Percentiles rank a stretch among this genome's conserved stretches.
phyloP scores from a whole-genome alignment of 2,797 vertebrate genomes.

The Graptemys geographica region DNA sequence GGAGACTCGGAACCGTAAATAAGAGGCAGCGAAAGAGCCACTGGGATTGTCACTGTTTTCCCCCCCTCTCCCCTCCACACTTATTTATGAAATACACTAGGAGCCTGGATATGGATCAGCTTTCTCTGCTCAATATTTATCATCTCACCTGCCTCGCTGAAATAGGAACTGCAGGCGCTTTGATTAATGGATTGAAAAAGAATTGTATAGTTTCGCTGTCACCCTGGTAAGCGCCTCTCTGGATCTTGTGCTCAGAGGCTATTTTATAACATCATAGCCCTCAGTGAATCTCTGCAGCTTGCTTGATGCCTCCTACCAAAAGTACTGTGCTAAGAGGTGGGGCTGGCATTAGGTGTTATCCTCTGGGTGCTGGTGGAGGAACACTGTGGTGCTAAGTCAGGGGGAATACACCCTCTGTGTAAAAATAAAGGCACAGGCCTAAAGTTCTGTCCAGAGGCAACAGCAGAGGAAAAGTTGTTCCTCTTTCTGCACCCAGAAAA shows the following conservation, averaged over 20 bases:
- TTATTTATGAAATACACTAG: slow-evolving; percentile 71
- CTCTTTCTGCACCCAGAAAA: background rate
- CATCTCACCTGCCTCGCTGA: slow-evolving; percentile 53
- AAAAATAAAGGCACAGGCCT: slow-evolving; percentile 40
- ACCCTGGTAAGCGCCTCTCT: slow-evolving; percentile 66
- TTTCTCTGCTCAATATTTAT: slow-evolving; percentile 70
- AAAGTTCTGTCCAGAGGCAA: slow-evolving; percentile 47
- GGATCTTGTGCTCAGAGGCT: slow-evolving; percentile 65
- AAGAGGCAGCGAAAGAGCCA: background rate
- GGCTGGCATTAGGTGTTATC: slow-evolving; percentile 41
- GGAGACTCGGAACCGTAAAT: slow-evolving; percentile 24
- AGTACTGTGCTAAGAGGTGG: background rate
- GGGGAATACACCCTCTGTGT: slow-evolving; percentile 36
- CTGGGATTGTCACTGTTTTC: background rate
- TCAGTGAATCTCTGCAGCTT: slow-evolving; percentile 64
- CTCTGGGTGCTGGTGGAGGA: background rate
- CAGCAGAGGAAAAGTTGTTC: slow-evolving; percentile 22
- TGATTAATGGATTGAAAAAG: slow-evolving; percentile 73
- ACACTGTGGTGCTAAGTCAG: background rate
- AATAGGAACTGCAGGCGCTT: slow-evolving; percentile 53
- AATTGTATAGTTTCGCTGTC: slow-evolving; percentile 72
- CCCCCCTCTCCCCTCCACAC: slow-evolving; percentile 25
- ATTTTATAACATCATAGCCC: slow-evolving; percentile 68
- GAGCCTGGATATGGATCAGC: slow-evolving; percentile 67
- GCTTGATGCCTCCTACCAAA: slow-evolving; percentile 56